A percentile compares a stretch with the other conserved stretches of the same genome.
phyloP scores from a whole-genome alignment of 2,113 vertebrate genomes.

The Atractosteus spatula region DNA sequence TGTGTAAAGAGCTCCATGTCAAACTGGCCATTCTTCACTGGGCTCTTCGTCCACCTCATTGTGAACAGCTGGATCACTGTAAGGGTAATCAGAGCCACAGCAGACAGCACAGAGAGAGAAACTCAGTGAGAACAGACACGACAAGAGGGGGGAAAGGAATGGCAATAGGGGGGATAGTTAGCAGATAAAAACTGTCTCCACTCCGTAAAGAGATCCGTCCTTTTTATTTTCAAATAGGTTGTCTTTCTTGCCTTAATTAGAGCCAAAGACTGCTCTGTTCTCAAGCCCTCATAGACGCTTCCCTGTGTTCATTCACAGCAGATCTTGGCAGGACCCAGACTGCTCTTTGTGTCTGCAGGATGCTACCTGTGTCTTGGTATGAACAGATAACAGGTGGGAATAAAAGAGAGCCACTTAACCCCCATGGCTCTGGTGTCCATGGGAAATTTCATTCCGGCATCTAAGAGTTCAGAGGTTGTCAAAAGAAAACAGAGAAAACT shows the following conservation, averaged over 20 bases:
- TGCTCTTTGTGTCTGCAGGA: constrained; percentile 7
- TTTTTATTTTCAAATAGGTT: constrained; percentile 34
- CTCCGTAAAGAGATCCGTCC: constrained; percentile 55
- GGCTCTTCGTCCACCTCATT: neutral
- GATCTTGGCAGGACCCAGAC: neutral
- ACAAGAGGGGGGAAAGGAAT: constrained; percentile 25
- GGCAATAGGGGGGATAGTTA: constrained; percentile 54
- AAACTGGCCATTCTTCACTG: constrained; percentile 21
- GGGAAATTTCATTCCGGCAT: constrained; percentile 35
- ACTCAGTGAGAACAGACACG: constrained; percentile 21
- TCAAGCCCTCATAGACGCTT: constrained; percentile 34
- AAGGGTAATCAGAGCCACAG: constrained; percentile 51
- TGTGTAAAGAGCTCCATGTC: constrained; percentile 14
- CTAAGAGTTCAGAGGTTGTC: constrained; percentile 34
- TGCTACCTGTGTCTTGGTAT: constrained; percentile 7
- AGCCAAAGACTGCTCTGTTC: constrained; percentile 38
- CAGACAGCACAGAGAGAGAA: constrained; percentile 42
- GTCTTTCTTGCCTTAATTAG: constrained; percentile 56
- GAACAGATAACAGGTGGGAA: constrained; percentile 5
- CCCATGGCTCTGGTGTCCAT: constrained; percentile 20
- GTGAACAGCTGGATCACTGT: constrained; percentile 22
- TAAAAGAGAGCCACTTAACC: constrained; percentile 11
- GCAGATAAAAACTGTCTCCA: constrained; percentile 60
- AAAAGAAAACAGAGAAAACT: neutral
- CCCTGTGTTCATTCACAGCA: constrained; percentile 33